Evolutionary conservation across 1,140 invertebrate genomes (phyloP), one percentile per base, ranked within the genome.

Genomic region (Caenorhabditis latens): DNA sequence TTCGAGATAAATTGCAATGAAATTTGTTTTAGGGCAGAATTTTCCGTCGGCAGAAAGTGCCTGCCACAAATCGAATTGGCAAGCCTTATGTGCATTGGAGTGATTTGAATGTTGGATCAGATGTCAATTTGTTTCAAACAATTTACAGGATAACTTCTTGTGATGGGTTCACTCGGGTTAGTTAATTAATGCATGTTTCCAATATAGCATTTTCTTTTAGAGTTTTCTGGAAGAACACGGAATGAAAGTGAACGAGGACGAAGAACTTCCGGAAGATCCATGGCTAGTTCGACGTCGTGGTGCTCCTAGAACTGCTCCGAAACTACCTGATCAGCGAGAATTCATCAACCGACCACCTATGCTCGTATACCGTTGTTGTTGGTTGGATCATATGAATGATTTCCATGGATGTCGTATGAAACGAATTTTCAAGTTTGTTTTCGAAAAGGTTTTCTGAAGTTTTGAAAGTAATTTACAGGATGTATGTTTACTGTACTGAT

Each of bases 201-300:
- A 32, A 32, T 2, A 32, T 32, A 32, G 0, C 2, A 32, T 32
- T 32, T 32, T 32, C 32, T 32, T 83, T 57, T 42, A 85, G 84
- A 83, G 46, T 19, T 87, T 87, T 83, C 42, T 87, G 0, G 86
- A 87, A 87, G 86, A 84, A 48, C 86, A 84, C 19, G 86, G 86
- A 55, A 67, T 63, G 2, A 84, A 83, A 48, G 57, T 87, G 21
- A 83, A 83, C 19, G 79, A 83, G 16, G 65, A 82, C 19, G 86
- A 84, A 57, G 79, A 57, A 55, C 50, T 63, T 16, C 82, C 82
- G 19, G 79, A 87, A 83, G 86, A 71, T 50, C 79, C 79, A 32
- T 84, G 61, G 86, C 21, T 82, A 4, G 61, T 67, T 16, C 14
- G 43, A 48, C 14, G 61, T 14, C 57, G 86, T 32, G 55, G 57